Evolutionary conservation across 35 echinoderm and acorn worm species (phyloP).

Genomic region (Amphiura filiformis): DNA sequence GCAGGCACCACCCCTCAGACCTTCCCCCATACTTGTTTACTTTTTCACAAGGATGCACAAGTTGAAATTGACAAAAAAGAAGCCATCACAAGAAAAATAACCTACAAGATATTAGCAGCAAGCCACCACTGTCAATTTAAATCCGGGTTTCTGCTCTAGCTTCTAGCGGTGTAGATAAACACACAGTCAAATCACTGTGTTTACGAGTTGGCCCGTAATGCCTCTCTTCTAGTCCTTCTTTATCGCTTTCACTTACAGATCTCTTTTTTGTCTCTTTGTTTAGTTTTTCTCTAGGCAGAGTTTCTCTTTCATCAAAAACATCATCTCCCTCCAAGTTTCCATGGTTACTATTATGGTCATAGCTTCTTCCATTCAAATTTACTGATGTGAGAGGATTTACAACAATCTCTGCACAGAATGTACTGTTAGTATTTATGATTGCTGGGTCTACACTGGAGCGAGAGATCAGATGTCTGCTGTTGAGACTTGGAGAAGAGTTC

Average conservation of each 20-base stretch:
- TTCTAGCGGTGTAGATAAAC: not conserved
- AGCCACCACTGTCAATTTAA: too few relatives aligned
- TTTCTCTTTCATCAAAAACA: not conserved
- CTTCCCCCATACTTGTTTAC: too few relatives aligned
- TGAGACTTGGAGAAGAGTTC: not conserved
- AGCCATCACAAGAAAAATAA: too few relatives aligned
- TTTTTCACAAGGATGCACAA: too few relatives aligned
- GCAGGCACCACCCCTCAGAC: too few relatives aligned
- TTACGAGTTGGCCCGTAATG: not conserved
- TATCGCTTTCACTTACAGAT: constrained; percentile 2
- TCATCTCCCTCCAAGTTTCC: not conserved
- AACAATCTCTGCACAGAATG: not conserved
- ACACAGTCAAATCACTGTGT: not conserved
- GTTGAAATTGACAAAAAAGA: too few relatives aligned
- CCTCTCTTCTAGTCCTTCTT: not conserved
- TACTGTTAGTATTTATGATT: not conserved
- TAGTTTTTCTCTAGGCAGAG: not conserved
- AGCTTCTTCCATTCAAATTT: not conserved
- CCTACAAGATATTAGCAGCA: too few relatives aligned
- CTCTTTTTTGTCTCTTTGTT: not conserved
- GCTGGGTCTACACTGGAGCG: not conserved
- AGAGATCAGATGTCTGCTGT: not conserved
- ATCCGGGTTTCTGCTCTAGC: too few relatives aligned
- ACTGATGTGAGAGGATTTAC: not conserved
- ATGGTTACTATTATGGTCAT: not conserved